phyloP scores from a whole-genome alignment of 1,140 invertebrate species.

The Phymorhynchus buccinoides region DNA sequence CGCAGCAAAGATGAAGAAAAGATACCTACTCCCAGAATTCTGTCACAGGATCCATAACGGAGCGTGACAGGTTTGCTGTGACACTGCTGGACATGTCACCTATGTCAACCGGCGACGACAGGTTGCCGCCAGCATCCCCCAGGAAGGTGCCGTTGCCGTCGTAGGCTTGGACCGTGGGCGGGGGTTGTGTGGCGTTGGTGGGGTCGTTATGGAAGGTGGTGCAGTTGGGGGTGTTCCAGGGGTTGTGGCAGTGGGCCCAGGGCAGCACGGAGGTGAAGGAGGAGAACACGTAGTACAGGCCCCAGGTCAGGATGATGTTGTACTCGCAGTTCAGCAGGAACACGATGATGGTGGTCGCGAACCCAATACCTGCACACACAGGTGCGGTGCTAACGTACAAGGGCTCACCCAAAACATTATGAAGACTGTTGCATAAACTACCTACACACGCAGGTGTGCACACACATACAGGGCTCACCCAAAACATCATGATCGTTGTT shows the following conservation, averaged over 20 bases:
- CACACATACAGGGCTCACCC: too few relatives aligned
- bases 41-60: conserved; percentile 62
- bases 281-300: conserved; percentile 70
- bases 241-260: conserved; percentile 73
- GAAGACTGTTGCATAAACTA: too few relatives aligned
- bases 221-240: conserved; percentile 72
- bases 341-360: conserved; percentile 64
- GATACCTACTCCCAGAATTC: conserved; percentile 71
- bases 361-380: conserved; percentile 66
- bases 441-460: too few relatives aligned
- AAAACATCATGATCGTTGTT: too few relatives aligned
- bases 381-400: too few relatives aligned
- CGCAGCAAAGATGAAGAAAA: conserved; percentile 28
- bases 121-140: too few relatives aligned
- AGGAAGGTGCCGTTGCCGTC: conserved; percentile 10
- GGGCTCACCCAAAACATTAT: too few relatives aligned
- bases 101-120: conserved; percentile 27
- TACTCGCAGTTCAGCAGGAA: conserved; percentile 70
- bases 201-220: conserved; percentile 36
- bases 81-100: conserved; percentile 19
- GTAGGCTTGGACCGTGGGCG: not conserved
- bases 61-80: conserved; percentile 9
- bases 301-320: conserved; percentile 72
- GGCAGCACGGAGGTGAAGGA: conserved; percentile 71
- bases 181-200: conserved; percentile 2